Evolutionary conservation across 1,140 invertebrate genomes (phyloP), one percentile per base, ranked within the genome.

Genomic region (Eulimnadia texana): DNA sequence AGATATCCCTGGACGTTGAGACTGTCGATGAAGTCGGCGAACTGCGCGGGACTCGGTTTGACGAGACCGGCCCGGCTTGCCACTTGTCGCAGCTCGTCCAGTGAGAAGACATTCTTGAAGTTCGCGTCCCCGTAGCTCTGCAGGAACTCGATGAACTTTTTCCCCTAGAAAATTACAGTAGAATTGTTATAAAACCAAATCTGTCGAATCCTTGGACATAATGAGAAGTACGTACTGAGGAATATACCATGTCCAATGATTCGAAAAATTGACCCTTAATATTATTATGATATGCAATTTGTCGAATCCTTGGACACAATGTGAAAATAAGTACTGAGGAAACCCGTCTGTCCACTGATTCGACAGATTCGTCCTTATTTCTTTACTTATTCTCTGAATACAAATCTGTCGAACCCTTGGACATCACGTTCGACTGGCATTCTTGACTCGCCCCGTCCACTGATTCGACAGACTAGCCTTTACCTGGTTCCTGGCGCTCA

Each of bases 1-100:
- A 96, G 76, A 75, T 85, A 85, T 27, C 89, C 89, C 72, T 90
- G 84, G 66, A 85, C 79, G 69, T 95, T 93, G 61, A 94, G 76
- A 54, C 82, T 81, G 52, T 80, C 78, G 47, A 95, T 77, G 52
- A 93, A 78, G 65, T 79, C 70, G 55, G 76, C 72, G 70, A 86
- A 64, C 73, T 79, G 65, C 78, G 6, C 6, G 33, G 6, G 33
- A 16, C 33, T n/a, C n/a, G n/a, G n/a, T 16, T 80, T 76, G 0
- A 78, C 66, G 59, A 91, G 76, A 16, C 82, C 81, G 10, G 76
- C 73, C n/a, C 82, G 76, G 50, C 78, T 72, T 3, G 82, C 81
- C 2, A 88, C 75, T 64, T 82, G 77, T 66, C 82, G 83, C 68
- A 96, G 82, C 72, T 93, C 86, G 25, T 82, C 79, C 50, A 80